Base-by-base conservation (phyloP, 2,888 invertebrate genomes). In the Sisyra terminalis region DNA sequence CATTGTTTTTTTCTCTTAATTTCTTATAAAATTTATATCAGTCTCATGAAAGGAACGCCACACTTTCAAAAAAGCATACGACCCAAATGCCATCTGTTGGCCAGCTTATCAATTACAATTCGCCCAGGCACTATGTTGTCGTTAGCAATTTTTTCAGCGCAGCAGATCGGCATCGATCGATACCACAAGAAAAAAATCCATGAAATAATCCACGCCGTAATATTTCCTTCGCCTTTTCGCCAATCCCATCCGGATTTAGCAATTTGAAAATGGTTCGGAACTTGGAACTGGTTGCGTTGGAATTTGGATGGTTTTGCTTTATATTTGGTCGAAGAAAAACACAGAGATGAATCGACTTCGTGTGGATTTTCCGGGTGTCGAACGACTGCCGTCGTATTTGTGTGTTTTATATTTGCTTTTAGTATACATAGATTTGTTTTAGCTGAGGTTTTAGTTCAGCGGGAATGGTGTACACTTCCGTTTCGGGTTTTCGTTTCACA, bases 361-460 rank as follows among this genome's bases (percentile, higher is more conserved):
- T 15, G 16, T 15, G 24, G 7, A 5, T 24, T 24, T 24, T 24
- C 24, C 24, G 24, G 3, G 24, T 24, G 13, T 31, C 31, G 31
- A 31, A 31, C 13, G 35, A 35, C 11, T 13, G n/a, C 11, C 35
- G 35, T 9, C 14, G 16, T 35, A 11, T 15, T 35, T 35, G 34
- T 14, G 15, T 34, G 16, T 15, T n/a, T 35, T 5, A 24, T 5
- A 24, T 24, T 24, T 24, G 24, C 24, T 24, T 24, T 24, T 24
- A 86, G 67, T 86, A 87, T 60, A 87, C 86, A 65, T 86, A 87
- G 58, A 87, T 87, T 60, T 84, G 80, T 67, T 86, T 86, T 53
- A 87, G 73, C 68, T 87, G 86, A 53, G 85, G 84, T 63, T 83
- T 82, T 56, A 86, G 71, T 67, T 86, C 86, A 45, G 85, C 82